Evolutionary conservation across 2,797 vertebrate genomes (phyloP).

Genomic region (Austrolebias charrua): DNA sequence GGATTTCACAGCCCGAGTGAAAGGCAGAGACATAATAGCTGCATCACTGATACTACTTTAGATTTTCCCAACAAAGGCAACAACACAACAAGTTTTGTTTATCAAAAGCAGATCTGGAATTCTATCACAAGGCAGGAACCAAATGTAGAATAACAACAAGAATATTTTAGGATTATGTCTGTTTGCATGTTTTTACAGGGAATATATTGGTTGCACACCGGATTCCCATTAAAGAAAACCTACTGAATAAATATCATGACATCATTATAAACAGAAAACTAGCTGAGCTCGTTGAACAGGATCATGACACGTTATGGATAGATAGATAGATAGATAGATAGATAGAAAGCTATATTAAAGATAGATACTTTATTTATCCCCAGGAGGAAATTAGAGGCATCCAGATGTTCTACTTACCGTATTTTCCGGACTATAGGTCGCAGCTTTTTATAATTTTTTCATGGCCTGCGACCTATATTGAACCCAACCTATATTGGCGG

Average conservation of each 20-base stretch:
- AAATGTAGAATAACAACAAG: slow-evolving; percentile 16
- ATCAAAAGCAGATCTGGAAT: slow-evolving; percentile 3
- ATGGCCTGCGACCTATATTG: too few species aligned
- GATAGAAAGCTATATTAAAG: too few species aligned
- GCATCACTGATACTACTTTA: slow-evolving; percentile 3
- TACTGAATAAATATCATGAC: slow-evolving; percentile 37
- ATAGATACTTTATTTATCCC: too few species aligned
- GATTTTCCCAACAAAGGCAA: neutral
- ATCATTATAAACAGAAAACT: neutral
- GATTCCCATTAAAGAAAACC: too few species aligned
- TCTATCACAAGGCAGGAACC: slow-evolving; percentile 11
- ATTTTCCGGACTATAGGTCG: too few species aligned
- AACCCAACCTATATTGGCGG: too few species aligned
- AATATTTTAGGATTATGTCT: neutral
- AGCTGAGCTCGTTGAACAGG: slow-evolving; percentile 39
- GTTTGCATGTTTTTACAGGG: neutral
- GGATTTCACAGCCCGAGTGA: slow-evolving; percentile 13
- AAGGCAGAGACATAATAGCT: neutral
- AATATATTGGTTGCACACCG: slow-evolving; percentile 26
- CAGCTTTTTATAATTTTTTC: too few species aligned
- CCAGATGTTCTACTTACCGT: too few species aligned
- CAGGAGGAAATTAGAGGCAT: too few species aligned
- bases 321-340: too few species aligned
- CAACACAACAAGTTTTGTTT: slow-evolving; percentile 5
- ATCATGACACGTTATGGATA: too few species aligned